These are phyloP conservation scores for Cataglyphis hispanica DNA, from an alignment of 1,140 invertebrate genomes.

Conservation along the genomic window DNA sequence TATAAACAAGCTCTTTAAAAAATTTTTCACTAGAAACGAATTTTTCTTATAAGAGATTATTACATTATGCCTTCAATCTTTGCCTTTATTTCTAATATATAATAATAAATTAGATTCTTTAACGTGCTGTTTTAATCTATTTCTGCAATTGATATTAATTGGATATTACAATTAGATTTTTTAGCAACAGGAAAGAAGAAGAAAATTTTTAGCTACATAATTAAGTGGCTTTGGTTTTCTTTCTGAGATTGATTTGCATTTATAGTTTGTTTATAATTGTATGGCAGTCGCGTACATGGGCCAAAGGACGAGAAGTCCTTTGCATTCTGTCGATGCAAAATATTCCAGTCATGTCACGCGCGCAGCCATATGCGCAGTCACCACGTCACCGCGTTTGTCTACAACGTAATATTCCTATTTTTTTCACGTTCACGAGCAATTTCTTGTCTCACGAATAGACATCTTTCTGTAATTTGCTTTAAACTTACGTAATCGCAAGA, in stretches of 20 bases:
- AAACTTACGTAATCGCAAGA: not conserved
- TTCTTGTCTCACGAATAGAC: not conserved
- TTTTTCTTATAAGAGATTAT: not conserved
- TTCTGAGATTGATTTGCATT: conserved; percentile 4
- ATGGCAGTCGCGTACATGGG: conserved; percentile 45
- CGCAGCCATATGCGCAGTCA: conserved; percentile 51
- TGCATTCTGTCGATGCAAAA: conserved; percentile 32
- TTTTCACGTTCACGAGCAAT: conserved; percentile 43
- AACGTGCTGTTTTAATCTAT: not conserved
- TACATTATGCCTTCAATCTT: not conserved
- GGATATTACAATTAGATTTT: not conserved
- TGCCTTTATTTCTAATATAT: conserved; percentile 1
- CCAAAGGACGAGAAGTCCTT: conserved; percentile 24
- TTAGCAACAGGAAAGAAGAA: not conserved
- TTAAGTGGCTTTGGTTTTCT: not conserved
- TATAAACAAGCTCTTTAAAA: not conserved
- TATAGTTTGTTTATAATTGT: conserved; percentile 25
- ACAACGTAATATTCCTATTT: conserved; percentile 50
- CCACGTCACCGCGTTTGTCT: conserved; percentile 22
- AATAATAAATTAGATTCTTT: not conserved
- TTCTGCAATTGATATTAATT: not conserved
- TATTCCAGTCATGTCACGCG: conserved; percentile 61
- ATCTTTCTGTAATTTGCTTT: conserved; percentile 35
- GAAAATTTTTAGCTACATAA: not conserved
- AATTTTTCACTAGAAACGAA: not conserved